Percentiles rank a stretch among this genome's conserved stretches.
Conservation (phyloP, 2,797 vertebrate species). For the Chrysolophus pictus region DNA sequence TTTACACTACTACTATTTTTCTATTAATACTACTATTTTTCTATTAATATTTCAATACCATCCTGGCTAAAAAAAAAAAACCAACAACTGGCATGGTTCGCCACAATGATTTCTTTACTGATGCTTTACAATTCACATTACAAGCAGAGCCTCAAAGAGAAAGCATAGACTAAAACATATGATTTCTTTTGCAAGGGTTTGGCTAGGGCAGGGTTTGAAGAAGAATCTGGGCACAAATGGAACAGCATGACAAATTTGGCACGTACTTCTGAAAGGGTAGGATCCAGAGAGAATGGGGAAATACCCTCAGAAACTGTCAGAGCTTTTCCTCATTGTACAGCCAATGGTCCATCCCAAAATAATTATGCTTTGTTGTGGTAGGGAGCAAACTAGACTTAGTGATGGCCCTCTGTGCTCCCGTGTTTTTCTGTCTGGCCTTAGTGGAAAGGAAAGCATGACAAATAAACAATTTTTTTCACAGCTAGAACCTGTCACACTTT, state of each 20-base stretch:
- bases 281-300: background rate
- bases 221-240: background rate
- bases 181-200: background rate
- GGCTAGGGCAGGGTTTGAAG: background rate
- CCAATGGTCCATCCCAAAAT: background rate
- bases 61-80: background rate
- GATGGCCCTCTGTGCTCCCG: accelerated
- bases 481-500: background rate
- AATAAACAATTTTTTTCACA: background rate
- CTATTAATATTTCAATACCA: background rate
- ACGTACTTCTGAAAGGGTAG: background rate
- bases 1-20: background rate
- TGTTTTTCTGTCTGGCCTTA: background rate
- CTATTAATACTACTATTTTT: background rate
- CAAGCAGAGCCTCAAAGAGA: background rate
- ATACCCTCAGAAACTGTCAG: background rate
- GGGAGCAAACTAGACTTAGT: background rate
- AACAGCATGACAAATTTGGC: background rate
- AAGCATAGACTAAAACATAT: background rate
- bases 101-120: background rate
- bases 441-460: background rate
- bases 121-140: background rate
- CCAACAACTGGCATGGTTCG: background rate
- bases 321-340: background rate
- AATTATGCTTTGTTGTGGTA: background rate